Evolutionary conservation across 2,797 vertebrate species (phyloP), one percentile per base, ranked within the genome.

Genomic region (Novumbra hubbsi): DNA sequence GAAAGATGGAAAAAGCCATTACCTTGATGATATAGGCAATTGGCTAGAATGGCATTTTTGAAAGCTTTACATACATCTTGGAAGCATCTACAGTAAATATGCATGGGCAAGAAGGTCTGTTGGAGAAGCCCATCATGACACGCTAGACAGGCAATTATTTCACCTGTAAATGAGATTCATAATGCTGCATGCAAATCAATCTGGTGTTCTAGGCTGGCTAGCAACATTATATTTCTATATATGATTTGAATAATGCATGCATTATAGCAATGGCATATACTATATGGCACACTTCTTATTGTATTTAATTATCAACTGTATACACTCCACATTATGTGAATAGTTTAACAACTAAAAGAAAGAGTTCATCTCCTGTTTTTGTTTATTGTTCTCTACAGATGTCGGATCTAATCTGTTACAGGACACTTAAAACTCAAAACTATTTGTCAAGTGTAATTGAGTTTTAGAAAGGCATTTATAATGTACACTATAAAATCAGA

Each of bases 21-120:
- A 48, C 50, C 28, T 63, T 48, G 45, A 11, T 48, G 57, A 62
- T 64, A 50, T 49, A 50, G 73, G 67, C 52, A 68, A 74, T n/a
- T 68, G 50, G 16, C 32, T 65, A 63, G 19, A 73, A 66, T 34
- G 41, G 66, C n/a, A 24, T 48, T 68, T 69, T 45, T 34, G 21
- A 55, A 27, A 41, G 32, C 21, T 68, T 74, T 16, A 57, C 57
- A 45, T 45, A 30, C 16, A 55, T 32, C 34, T 14, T 75, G 34
- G 48, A 70, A 9, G 57, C 57, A 30, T 63, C 12, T 27, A 28
- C 60, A 60, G 41, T 50, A 30, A 70, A 75, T 34, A 70, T 75
- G 45, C 73, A 70, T 64, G 73, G 30, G 45, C 28, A 64, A 16
- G 27, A 64, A 62, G 7, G 41, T 2, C 66, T 49, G 48, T 70